phyloP scores from a whole-genome alignment of 2,113 vertebrate genomes.

The Myrmophylax atrothorax region DNA sequence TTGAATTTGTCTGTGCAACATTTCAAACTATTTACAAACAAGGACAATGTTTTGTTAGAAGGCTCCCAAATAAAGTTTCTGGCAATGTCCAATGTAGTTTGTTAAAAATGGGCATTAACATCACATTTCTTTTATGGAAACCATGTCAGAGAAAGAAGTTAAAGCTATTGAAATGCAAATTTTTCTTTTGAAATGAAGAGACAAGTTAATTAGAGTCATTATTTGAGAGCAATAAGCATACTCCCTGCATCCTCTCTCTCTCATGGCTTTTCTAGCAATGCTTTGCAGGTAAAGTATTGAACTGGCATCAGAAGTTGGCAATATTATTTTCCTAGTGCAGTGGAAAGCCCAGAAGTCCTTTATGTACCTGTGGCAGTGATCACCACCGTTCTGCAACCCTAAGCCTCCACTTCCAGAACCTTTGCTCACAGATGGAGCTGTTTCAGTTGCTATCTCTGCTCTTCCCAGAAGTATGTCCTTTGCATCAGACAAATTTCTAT shows the following conservation, averaged over 20 bases:
- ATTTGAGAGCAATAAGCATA: not conserved
- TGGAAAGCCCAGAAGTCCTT: not conserved
- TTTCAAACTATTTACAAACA: not conserved
- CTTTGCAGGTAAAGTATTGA: not conserved
- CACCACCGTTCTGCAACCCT: not conserved
- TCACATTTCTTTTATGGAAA: not conserved
- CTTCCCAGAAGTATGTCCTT: not conserved
- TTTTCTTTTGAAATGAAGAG: not conserved
- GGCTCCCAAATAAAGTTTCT: not conserved
- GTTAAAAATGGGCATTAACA: not conserved
- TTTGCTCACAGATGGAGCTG: not conserved
- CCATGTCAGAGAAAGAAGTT: not conserved
- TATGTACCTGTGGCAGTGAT: not conserved
- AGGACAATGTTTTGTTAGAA: not conserved
- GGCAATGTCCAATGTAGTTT: not conserved
- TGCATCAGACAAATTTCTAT: not conserved
- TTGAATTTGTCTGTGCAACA: not conserved
- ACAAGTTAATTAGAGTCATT: not conserved
- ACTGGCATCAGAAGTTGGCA: not conserved
- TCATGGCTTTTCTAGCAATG: not conserved
- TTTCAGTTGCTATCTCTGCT: not conserved
- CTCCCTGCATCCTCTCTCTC: rapidly evolving
- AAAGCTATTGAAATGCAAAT: not conserved
- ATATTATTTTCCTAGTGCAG: not conserved
- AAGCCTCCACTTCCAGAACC: not conserved